phyloP scores from a whole-genome alignment of 2,797 vertebrate genomes.

The Psittacula echo region DNA sequence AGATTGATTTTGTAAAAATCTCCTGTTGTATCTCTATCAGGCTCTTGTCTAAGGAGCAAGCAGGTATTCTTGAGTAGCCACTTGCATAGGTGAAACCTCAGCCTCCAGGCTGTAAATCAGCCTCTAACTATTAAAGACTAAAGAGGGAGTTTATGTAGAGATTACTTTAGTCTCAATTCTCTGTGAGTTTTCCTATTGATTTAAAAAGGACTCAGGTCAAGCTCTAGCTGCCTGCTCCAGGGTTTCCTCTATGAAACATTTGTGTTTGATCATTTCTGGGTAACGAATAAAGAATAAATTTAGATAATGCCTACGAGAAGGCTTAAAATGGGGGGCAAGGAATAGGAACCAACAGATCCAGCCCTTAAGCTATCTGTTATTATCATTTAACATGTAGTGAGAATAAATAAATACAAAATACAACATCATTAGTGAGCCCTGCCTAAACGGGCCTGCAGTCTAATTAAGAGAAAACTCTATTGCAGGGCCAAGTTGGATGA shows the following conservation, averaged over 20 bases:
- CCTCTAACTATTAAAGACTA: neutral
- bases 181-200: neutral
- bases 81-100: neutral
- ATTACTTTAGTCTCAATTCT: neutral
- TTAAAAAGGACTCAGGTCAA: conserved; percentile 19
- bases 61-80: neutral
- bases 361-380: neutral
- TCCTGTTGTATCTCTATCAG: accelerated
- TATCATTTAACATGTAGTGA: neutral
- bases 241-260: neutral
- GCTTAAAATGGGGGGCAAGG: neutral
- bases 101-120: neutral
- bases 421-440: neutral
- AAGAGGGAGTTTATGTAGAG: neutral
- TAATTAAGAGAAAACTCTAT: neutral
- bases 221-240: conserved; percentile 1
- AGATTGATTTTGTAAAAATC: neutral
- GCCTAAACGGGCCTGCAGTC: neutral
- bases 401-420: conserved; percentile 9
- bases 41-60: neutral
- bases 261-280: conserved; percentile 5
- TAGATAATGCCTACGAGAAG: neutral
- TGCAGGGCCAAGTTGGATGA: accelerated
- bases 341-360: neutral
- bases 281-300: conserved; percentile 25